Percentiles rank a stretch among this genome's conserved stretches.
Conservation (phyloP, 2,113 vertebrate genomes). For the Rostratula benghalensis region DNA sequence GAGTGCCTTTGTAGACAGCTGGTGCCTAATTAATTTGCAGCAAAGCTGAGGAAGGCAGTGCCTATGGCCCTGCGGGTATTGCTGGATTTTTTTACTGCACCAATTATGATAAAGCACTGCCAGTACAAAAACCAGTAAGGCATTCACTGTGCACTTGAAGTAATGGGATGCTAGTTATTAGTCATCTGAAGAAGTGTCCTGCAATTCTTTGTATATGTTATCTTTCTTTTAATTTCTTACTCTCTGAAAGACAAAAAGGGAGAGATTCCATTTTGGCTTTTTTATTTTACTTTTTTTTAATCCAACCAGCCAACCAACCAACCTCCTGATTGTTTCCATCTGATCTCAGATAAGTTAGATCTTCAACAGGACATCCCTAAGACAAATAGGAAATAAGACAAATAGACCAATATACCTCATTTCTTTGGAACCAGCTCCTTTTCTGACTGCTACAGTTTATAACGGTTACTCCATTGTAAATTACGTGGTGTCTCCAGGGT, state of each 20-base stretch:
- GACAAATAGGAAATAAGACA: background rate
- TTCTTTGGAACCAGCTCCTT: background rate
- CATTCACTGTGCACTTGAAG: background rate
- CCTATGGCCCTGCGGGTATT: background rate
- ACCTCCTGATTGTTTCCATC: background rate
- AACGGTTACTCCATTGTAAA: constrained; percentile 57
- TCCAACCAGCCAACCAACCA: background rate
- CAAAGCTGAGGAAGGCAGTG: background rate
- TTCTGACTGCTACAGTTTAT: constrained; percentile 40
- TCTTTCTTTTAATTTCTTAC: background rate
- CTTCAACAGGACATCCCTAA: background rate
- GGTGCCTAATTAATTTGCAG: background rate
- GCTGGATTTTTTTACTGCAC: background rate
- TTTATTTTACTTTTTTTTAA: background rate
- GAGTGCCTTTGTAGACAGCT: background rate
- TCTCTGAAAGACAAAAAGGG: background rate
- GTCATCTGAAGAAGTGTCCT: background rate
- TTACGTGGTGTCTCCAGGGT: constrained; percentile 50
- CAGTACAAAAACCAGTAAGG: background rate
- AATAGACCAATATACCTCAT: background rate
- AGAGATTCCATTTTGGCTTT: background rate
- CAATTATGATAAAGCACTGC: background rate
- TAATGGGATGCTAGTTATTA: background rate
- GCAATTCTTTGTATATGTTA: background rate
- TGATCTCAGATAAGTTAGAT: background rate